A percentile compares a stretch with the other conserved stretches of the same genome.
Evolutionary conservation across 2,888 invertebrate genomes (phyloP).

Genomic region (Coleophora flavipennella): DNA sequence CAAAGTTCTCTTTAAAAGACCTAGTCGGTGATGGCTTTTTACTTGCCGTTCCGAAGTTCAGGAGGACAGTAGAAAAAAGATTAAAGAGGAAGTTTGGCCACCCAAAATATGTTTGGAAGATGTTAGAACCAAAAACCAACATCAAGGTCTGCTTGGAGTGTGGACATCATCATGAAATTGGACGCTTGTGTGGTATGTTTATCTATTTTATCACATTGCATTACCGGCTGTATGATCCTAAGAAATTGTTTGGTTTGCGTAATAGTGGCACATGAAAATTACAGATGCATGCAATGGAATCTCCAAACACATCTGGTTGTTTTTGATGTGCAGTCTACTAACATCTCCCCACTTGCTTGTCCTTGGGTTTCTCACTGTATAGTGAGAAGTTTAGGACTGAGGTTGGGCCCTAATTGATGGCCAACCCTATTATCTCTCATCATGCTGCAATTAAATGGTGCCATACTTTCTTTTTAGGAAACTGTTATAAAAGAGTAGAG

Average conservation of each 20-base stretch:
- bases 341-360: too few species aligned
- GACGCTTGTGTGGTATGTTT: slow-evolving; percentile 85
- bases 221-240: too few species aligned
- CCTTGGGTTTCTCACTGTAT: too few species aligned
- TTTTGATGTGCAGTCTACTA: too few species aligned
- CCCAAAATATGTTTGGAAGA: slow-evolving; percentile 78
- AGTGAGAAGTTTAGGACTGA: too few species aligned
- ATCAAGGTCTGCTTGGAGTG: slow-evolving; percentile 85
- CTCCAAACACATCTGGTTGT: too few species aligned
- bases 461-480: slow-evolving; percentile 66
- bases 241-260: too few species aligned
- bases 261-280: too few species aligned
- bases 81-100: slow-evolving; percentile 80
- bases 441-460: too few species aligned
- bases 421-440: too few species aligned
- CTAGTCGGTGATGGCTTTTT: slow-evolving; percentile 82
- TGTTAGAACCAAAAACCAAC: slow-evolving; percentile 79
- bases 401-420: too few species aligned
- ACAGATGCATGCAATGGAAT: too few species aligned
- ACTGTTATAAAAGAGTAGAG: slow-evolving; percentile 88
- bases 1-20: slow-evolving; percentile 72
- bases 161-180: slow-evolving; percentile 86
- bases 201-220: background rate
- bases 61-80: slow-evolving; percentile 84
- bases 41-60: slow-evolving; percentile 85